Base-by-base conservation (phyloP, 2,888 invertebrate species). In the Melikaiella ostensackeni region DNA sequence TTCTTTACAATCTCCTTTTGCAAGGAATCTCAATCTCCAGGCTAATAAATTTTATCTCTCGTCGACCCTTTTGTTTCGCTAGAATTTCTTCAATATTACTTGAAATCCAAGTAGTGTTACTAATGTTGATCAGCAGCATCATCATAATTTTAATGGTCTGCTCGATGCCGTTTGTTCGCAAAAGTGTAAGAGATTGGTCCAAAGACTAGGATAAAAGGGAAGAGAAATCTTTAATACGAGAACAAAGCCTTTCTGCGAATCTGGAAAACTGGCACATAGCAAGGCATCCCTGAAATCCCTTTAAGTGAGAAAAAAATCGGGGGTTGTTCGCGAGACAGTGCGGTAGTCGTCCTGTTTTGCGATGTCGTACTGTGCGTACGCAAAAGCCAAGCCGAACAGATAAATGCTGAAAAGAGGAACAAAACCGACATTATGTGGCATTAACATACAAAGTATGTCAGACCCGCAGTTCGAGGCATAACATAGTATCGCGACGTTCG, bases 361-460 rank as follows among this genome's bases (percentile, higher is more conserved):
- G 70, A 70, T 70, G 46, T 38, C 64, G 80, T 82, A 84, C 81
- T 79, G 85, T 84, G 86, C 86, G 83, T 84, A 83, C 81, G 86
- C 84, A 84, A 84, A 85, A 84, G 85, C 85, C 80, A 83, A 74
- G 83, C 84, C 85, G 87, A 89, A 88, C 88, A 89, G 89, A 91
- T 90, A 90, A 90, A 91, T 88, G 89, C 84, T 88, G 89, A 89
- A 90, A 91, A 90, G 88, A 91, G 88, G 87, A 91, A 89, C 88
- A 90, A 90, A 89, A 90, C 88, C 90, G 88, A 91, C 90, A 91
- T 91, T 91, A 91, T 90, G 89, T 89, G 89, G 90, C 90, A 91
- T 91, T 91, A 91, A 91, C 91, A 91, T 91, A 91, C 91, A 91
- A 91, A 91, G 91, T 91, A 91, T 91, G 90, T 91, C 91, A 91